A percentile compares a stretch with the other conserved stretches of the same genome.
These are phyloP conservation scores for Cichlasoma orientale DNA, from an alignment of 2,797 vertebrate genomes.

Conservation along the genomic window DNA sequence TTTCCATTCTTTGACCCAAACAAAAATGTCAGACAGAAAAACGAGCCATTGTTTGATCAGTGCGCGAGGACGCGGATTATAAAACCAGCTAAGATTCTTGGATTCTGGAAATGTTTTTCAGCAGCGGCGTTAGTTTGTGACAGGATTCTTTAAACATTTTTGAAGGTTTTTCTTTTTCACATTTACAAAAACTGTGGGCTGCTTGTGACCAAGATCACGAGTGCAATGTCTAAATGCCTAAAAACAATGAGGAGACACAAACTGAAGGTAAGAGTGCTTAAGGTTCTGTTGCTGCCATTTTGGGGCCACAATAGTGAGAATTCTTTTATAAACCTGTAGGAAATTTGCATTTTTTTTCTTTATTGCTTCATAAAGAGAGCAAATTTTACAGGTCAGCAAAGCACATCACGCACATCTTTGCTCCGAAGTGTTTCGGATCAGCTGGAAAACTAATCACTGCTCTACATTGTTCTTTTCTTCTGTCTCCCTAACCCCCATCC, in stretches of 20 bases:
- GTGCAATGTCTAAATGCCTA: background rate
- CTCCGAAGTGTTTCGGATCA: slow-evolving; percentile 33
- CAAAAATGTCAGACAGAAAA: background rate
- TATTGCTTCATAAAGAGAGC: slow-evolving; percentile 6
- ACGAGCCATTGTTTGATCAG: background rate
- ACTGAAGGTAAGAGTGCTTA: background rate
- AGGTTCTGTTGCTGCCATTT: background rate
- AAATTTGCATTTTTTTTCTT: background rate
- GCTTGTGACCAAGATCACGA: background rate
- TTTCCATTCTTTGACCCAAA: background rate
- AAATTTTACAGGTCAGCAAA: background rate
- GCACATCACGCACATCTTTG: slow-evolving; percentile 5
- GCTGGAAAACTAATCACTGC: slow-evolving; percentile 48
- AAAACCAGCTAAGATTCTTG: background rate
- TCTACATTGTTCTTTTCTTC: slow-evolving; percentile 45
- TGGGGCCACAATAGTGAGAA: background rate
- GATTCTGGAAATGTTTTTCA: background rate
- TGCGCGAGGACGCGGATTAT: background rate
- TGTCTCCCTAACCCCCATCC: slow-evolving; percentile 10
- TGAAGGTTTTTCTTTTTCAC: background rate
- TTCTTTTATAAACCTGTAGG: accelerated
- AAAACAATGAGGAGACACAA: background rate
- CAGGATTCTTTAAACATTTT: background rate
- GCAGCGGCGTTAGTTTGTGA: background rate
- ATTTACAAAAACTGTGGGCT: background rate